A percentile compares a stretch with the other conserved stretches of the same genome.
Evolutionary conservation across 2,797 vertebrate genomes (phyloP).

Genomic region (Salarias fasciatus): DNA sequence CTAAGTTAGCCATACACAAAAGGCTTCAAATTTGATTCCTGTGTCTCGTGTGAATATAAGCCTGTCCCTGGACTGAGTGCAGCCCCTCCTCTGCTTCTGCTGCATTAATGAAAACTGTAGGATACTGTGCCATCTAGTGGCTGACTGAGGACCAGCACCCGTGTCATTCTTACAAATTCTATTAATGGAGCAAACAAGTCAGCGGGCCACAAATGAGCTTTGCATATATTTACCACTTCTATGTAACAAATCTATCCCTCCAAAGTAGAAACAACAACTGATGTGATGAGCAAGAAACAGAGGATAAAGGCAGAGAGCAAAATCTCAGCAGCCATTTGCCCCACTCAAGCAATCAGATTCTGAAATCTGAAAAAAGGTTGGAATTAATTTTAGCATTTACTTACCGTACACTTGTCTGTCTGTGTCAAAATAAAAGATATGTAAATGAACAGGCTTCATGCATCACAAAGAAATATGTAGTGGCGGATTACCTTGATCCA

Average conservation of each 20-base stretch:
- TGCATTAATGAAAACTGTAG: slow-evolving; percentile 58
- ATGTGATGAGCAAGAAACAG: slow-evolving; percentile 24
- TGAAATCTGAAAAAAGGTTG: slow-evolving; percentile 12
- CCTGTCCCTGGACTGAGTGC: slow-evolving; percentile 42
- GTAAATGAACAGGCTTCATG: slow-evolving; percentile 17
- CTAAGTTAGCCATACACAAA: slow-evolving; percentile 61
- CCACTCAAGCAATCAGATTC: slow-evolving; percentile 28
- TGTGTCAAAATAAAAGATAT: slow-evolving; percentile 11
- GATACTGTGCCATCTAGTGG: slow-evolving; percentile 82
- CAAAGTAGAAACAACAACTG: slow-evolving; percentile 48
- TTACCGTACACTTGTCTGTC: slow-evolving; percentile 6
- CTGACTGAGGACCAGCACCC: slow-evolving; percentile 17
- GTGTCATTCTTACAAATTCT: background rate
- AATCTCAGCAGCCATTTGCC: slow-evolving; percentile 32
- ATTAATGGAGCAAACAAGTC: too few relatives aligned
- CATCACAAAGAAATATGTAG: slow-evolving; percentile 13
- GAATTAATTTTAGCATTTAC: slow-evolving; percentile 19
- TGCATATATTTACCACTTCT: slow-evolving; percentile 61
- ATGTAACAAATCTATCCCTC: slow-evolving; percentile 51
- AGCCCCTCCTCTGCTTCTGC: slow-evolving; percentile 46
- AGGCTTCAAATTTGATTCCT: slow-evolving; percentile 58
- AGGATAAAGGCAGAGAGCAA: slow-evolving; percentile 27
- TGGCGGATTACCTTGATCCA: slow-evolving; percentile 9
- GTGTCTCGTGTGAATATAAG: slow-evolving; percentile 48
- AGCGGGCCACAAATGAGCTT: slow-evolving; percentile 48